Conservation (phyloP, 2,797 vertebrate genomes). For the Buphagus erythrorhynchus region DNA sequence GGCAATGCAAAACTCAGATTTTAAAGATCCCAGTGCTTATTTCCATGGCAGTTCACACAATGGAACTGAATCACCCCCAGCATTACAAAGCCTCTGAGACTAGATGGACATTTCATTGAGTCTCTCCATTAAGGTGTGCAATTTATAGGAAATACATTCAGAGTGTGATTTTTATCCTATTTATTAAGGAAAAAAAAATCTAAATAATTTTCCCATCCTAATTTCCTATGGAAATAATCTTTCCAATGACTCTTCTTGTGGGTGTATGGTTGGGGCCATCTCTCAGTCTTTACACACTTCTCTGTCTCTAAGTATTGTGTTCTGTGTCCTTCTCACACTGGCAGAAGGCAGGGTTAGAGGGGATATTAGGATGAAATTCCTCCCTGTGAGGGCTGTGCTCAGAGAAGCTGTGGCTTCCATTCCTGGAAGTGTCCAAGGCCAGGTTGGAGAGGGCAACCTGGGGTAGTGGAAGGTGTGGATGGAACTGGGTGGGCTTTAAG, state of each 20-base stretch:
- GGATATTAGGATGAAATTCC: background rate
- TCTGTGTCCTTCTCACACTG: background rate
- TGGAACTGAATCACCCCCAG: background rate
- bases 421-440: background rate
- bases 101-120: background rate
- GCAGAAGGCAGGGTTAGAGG: background rate
- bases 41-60: background rate
- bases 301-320: background rate
- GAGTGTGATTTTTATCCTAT: background rate
- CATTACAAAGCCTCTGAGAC: background rate
- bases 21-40: background rate
- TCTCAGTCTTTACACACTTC: background rate
- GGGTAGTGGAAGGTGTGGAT: background rate
- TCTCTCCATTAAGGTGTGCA: background rate
- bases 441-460: accelerated
- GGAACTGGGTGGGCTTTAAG: background rate
- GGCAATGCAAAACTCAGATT: background rate
- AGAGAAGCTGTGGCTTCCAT: background rate
- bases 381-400: background rate
- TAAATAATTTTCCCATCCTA: background rate
- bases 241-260: background rate
- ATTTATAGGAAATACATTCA: background rate
- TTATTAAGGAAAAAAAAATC: background rate
- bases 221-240: background rate
- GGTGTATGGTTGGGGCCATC: background rate